These are phyloP conservation scores for Diacarnus erythraeanus DNA, from an alignment of 37 sponge, comb jelly and placozoan genomes.

Conservation along the genomic window DNA sequence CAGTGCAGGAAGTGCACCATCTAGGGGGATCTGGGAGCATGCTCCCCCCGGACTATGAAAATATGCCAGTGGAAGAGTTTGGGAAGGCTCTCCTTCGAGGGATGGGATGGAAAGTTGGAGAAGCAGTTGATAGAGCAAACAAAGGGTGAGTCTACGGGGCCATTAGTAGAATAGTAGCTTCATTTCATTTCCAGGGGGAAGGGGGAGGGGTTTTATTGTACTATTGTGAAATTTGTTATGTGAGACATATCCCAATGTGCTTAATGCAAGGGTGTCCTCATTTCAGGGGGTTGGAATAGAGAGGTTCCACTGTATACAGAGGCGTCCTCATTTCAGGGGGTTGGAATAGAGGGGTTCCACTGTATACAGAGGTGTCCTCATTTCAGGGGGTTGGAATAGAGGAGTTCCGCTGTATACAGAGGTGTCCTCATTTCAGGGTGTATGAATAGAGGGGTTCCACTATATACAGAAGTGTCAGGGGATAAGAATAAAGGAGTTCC, in stretches of 20 bases:
- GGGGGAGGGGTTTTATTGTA: background rate
- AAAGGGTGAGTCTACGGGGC: conserved; percentile 60
- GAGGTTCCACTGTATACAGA: no score
- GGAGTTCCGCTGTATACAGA: no score
- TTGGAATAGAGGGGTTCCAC: no score
- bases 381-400: no score
- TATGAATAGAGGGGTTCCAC: no score
- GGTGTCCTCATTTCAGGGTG: no score
- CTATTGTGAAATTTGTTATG: background rate
- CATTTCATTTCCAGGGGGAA: background rate
- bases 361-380: no score
- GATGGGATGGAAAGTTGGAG: conserved; percentile 97
- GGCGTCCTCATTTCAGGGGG: no score
- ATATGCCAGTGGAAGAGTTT: conserved; percentile 84
- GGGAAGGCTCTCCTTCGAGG: conserved; percentile 90
- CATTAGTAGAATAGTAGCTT: background rate
- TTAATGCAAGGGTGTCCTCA: background rate
- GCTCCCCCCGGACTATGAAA: conserved; percentile 94
- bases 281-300: background rate
- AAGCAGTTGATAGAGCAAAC: conserved; percentile 83
- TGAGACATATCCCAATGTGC: background rate
- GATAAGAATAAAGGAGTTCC: no score
- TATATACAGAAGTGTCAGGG: no score
- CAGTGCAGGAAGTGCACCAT: no score
- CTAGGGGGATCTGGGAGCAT: no score